Evolutionary conservation across 2,113 vertebrate species (phyloP), one percentile per base, ranked within the genome.

Genomic region (Eurystomus gularis): DNA sequence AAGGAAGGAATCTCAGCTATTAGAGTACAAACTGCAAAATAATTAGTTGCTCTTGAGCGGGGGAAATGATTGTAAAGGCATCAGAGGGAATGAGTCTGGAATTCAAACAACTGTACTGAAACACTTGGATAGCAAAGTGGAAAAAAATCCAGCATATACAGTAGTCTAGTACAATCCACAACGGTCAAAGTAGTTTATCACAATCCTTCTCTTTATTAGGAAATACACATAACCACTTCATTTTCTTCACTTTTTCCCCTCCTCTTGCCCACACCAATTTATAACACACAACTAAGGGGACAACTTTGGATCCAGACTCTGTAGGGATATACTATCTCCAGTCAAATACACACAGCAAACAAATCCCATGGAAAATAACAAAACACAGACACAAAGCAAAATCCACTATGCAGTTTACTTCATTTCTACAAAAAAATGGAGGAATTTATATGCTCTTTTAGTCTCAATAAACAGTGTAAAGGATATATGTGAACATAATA

Each of bases 1-100:
- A 90, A 66, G 66, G 35, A 93, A 96, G 71, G 90, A 93, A 96
- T 93, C 51, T 80, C 65, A 96, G 11, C 93, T 90, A 90, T 90
- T 52, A 92, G 35, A 84, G 86, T 40, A 92, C 80, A 64, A 81
- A 92, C 64, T 94, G 42, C 76, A 92, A 92, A 94, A 94, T 72
- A 87, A 91, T 75, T 55, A 82, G 60, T 48, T 78, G 64, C 48
- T 91, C 89, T 81, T 68, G 35, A 89, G 55, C 86, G 33, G 7
- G 48, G 46, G 69, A 96, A 91, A 86, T 68, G 39, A 65, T 37
- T 87, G 57, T 70, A 83, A 64, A 92, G 16, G 33, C 68, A 90
- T 4, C 68, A 71, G 52, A 93, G 55, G 72, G 68, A 92, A 81
- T 62, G 18, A 66, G 33, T 68, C 55, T 24, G 79, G 96, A 94